phyloP scores from a whole-genome alignment of 2,797 vertebrate genomes.

The Tolypeutes matacus region DNA sequence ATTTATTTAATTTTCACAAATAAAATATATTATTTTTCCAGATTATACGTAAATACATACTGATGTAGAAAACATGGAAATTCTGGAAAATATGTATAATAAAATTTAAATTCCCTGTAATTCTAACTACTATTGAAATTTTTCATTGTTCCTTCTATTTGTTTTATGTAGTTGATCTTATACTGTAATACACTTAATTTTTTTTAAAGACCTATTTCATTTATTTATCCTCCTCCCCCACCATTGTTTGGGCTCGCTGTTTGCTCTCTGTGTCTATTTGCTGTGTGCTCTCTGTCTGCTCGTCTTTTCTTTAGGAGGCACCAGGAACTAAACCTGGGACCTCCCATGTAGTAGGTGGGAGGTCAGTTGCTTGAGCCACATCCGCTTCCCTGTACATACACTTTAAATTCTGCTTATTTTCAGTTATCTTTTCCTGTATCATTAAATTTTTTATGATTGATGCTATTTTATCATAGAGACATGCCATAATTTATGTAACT shows the following conservation, averaged over 20 bases:
- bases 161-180: conserved; percentile 11
- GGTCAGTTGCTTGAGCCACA: no score
- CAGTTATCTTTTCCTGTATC: conserved; percentile 24
- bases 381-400: no score
- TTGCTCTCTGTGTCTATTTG: no score
- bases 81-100: conserved; percentile 34
- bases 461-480: conserved; percentile 16
- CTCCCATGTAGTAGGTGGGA: no score
- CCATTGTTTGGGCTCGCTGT: no score
- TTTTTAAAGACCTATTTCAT: no score
- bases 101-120: conserved; percentile 24
- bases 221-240: no score
- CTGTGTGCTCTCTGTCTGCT: no score
- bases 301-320: no score
- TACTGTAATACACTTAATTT: neutral
- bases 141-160: neutral
- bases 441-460: conserved; percentile 6
- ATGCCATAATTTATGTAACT: conserved; percentile 53
- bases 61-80: conserved; percentile 3
- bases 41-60: neutral
- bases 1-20: conserved; percentile 21
- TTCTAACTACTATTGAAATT: neutral
- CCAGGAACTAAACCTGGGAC: no score
- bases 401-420: conserved; percentile 32
- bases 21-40: neutral